These are phyloP conservation scores for Nettapus auritus DNA, from an alignment of 2,113 vertebrate species.

Conservation along the genomic window DNA sequence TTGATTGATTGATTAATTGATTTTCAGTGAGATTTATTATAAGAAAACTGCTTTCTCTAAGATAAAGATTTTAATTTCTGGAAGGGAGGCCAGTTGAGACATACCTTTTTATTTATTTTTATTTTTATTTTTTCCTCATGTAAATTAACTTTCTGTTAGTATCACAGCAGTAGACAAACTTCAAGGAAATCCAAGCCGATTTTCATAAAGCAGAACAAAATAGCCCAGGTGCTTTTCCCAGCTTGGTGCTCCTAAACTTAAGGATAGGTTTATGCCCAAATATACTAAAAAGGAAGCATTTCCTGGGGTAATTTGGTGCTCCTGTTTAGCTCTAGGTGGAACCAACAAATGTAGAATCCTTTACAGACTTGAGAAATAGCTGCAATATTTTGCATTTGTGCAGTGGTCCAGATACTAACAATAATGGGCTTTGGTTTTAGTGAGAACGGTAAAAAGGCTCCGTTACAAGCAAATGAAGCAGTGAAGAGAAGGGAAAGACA, in stretches of 20 bases:
- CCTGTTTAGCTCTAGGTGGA: background rate
- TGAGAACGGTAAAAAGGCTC: background rate
- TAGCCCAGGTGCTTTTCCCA: background rate
- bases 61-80: background rate
- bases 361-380: background rate
- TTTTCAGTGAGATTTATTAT: background rate
- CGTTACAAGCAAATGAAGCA: background rate
- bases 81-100: background rate
- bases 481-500: background rate
- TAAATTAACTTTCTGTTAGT: background rate
- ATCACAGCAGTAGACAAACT: background rate
- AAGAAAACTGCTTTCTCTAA: background rate
- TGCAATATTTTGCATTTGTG: slow-evolving; percentile 11
- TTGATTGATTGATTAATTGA: background rate
- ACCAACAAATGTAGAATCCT: background rate
- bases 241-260: background rate
- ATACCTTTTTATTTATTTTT: background rate
- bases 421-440: background rate
- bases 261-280: background rate
- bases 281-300: background rate
- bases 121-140: background rate
- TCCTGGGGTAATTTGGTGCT: background rate
- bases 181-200: background rate
- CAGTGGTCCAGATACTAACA: background rate
- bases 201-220: background rate